A percentile compares a stretch with the other conserved stretches of the same genome.
Evolutionary conservation across 2,113 vertebrate genomes (phyloP).

Genomic region (Platichthys flesus): DNA sequence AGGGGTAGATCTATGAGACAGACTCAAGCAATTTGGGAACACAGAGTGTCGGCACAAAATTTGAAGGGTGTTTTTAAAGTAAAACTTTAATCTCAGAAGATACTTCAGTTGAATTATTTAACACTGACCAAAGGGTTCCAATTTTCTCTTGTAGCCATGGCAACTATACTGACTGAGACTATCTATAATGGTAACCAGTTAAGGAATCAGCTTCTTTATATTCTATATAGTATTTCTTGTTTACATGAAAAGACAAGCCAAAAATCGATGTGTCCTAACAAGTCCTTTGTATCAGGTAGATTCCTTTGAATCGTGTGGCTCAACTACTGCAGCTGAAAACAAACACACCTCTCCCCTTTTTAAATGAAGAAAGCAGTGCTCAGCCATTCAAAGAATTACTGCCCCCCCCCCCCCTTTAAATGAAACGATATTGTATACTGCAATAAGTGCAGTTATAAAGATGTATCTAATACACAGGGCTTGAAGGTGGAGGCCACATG

Average conservation of each 20-base stretch:
- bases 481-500: neutral
- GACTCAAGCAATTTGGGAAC: too few species aligned
- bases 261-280: neutral
- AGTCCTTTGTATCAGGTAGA: too few species aligned
- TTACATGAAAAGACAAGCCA: neutral
- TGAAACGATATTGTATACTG: neutral
- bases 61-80: too few species aligned
- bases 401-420: neutral
- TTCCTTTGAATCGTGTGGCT: neutral
- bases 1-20: neutral
- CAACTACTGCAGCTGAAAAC: neutral
- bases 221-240: neutral
- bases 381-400: neutral
- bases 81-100: too few species aligned
- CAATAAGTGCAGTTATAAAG: neutral
- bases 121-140: too few species aligned
- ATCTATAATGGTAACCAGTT: neutral
- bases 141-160: neutral
- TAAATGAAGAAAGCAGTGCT: neutral
- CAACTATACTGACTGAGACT: neutral
- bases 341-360: neutral
- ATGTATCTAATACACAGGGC: neutral
- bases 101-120: too few species aligned
- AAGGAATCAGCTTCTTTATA: neutral
- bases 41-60: neutral